phyloP scores from a whole-genome alignment of 2,797 vertebrate genomes.

The Helarctos malayanus region DNA sequence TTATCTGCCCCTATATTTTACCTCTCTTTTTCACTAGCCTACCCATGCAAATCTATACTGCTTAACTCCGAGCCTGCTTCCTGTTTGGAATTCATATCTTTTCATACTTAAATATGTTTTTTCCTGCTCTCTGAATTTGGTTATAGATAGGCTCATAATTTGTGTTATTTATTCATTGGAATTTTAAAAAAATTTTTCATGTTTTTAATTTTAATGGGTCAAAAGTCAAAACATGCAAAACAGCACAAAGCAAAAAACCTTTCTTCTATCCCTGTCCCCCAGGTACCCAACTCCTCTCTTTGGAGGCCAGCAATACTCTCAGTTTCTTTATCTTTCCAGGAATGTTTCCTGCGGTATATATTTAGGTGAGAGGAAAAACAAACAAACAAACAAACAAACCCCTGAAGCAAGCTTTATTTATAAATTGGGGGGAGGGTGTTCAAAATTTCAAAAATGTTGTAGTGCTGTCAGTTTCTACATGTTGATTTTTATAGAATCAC shows the following conservation, averaged over 20 bases:
- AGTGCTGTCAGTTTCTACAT: background rate
- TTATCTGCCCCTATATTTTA: background rate
- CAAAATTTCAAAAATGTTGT: slow-evolving; percentile 7
- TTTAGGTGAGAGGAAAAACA: background rate
- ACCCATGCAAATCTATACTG: background rate
- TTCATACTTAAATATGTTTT: slow-evolving; percentile 33
- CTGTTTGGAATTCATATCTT: slow-evolving; percentile 61
- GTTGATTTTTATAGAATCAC: slow-evolving; percentile 58
- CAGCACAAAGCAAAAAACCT: background rate
- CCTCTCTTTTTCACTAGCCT: slow-evolving; percentile 23
- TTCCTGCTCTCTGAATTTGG: slow-evolving; percentile 56
- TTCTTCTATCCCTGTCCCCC: background rate
- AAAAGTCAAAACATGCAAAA: slow-evolving; percentile 5
- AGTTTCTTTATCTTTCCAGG: slow-evolving; percentile 32
- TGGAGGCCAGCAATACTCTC: background rate
- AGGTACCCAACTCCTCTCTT: background rate
- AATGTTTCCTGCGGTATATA: background rate
- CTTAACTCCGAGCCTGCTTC: slow-evolving; percentile 12
- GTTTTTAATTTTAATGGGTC: slow-evolving; percentile 22
- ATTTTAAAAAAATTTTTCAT: background rate
- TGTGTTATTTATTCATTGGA: slow-evolving; percentile 20
- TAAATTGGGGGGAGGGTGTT: background rate
- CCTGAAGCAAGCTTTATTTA: slow-evolving; percentile 15
- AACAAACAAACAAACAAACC: no score
- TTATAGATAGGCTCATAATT: slow-evolving; percentile 47